phyloP scores from a whole-genome alignment of 2,888 invertebrate genomes.

The Itoplectis maculator region DNA sequence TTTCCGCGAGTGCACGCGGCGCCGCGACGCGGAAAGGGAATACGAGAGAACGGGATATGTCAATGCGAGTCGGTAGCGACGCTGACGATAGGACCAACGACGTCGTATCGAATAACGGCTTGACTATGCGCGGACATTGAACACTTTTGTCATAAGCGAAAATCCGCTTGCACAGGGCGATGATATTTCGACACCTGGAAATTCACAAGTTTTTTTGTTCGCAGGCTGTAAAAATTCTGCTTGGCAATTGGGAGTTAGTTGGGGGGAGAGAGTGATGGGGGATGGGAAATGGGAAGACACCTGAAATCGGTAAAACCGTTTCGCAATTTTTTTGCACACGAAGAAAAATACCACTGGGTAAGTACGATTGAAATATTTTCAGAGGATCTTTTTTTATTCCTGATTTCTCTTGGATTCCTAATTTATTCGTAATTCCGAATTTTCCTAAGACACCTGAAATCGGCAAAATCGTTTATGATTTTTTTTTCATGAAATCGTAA shows the following conservation, averaged over 20 bases:
- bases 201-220: neutral
- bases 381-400: too few relatives aligned
- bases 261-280: neutral
- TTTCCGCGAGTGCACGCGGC: constrained; percentile 65
- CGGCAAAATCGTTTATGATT: too few relatives aligned
- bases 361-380: too few relatives aligned
- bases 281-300: neutral
- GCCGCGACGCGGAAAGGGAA: constrained; percentile 42
- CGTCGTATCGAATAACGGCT: constrained; percentile 37
- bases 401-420: too few relatives aligned
- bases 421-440: too few relatives aligned
- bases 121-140: constrained; percentile 20
- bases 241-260: constrained; percentile 3
- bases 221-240: constrained; percentile 5
- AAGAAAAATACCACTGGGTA: too few relatives aligned
- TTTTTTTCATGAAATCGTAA: too few relatives aligned
- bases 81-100: constrained; percentile 18
- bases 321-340: neutral
- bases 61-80: neutral
- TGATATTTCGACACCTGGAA: constrained; percentile 4
- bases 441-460: too few relatives aligned
- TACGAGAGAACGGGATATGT: constrained; percentile 41
- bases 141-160: constrained; percentile 15
- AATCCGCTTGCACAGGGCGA: neutral
- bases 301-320: constrained; percentile 37